Conservation (phyloP, 2,888 invertebrate genomes). For the Xestia xanthographa region DNA sequence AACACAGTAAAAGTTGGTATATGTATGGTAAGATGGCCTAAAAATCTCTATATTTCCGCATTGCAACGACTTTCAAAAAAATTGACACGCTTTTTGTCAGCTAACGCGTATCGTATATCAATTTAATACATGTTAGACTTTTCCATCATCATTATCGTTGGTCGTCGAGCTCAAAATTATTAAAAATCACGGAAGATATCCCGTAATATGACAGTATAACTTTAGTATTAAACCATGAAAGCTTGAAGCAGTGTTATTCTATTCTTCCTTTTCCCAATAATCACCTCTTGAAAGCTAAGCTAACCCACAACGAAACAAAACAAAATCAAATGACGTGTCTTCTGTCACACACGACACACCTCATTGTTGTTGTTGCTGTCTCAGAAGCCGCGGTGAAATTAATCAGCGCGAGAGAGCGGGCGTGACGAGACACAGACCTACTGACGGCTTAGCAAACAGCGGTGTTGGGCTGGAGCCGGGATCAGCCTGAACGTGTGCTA, state of each 20-base stretch:
- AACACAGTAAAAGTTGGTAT: neutral
- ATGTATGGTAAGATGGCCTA: neutral
- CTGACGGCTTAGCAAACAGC: neutral
- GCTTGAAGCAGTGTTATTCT: neutral
- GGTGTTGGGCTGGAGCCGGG: constrained; percentile 9
- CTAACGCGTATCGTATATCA: neutral
- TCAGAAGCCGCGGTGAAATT: constrained; percentile 18
- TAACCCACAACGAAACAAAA: constrained; percentile 1
- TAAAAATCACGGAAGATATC: too few species aligned
- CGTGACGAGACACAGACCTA: neutral
- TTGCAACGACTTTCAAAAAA: neutral
- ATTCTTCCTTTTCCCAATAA: neutral
- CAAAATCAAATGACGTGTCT: neutral
- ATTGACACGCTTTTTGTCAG: neutral
- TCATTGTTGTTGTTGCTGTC: neutral
- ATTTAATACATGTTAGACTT: neutral
- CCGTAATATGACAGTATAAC: too few species aligned
- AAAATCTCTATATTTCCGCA: neutral
- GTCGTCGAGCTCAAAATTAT: too few species aligned
- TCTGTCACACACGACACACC: neutral
- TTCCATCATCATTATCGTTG: neutral
- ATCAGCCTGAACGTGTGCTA: neutral
- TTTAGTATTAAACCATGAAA: too few species aligned
- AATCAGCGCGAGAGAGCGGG: neutral
- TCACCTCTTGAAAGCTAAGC: neutral